These are phyloP conservation scores for Manis javanica DNA, from an alignment of 2,797 vertebrate species.

Conservation along the genomic window DNA sequence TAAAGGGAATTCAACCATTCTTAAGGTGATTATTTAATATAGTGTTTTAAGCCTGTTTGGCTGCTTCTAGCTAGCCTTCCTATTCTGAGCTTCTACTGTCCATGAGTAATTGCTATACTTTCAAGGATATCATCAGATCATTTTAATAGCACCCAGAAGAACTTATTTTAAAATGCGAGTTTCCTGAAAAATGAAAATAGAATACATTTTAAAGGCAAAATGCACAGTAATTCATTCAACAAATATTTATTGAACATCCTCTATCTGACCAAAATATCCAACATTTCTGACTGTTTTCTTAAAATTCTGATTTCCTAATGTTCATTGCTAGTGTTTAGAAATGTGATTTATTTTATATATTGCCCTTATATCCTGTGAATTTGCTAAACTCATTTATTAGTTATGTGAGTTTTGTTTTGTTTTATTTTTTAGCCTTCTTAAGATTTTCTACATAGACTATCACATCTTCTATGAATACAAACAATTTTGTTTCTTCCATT, in stretches of 20 bases:
- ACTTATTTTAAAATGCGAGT: not conserved
- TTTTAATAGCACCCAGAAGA: not conserved
- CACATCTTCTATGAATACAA: not conserved
- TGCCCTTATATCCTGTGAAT: not conserved
- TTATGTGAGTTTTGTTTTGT: not conserved
- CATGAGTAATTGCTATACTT: not conserved
- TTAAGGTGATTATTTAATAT: not conserved
- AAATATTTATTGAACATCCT: not conserved
- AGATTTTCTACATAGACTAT: not conserved
- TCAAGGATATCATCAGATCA: not conserved
- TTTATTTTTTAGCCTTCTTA: not conserved
- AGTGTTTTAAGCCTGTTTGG: not conserved
- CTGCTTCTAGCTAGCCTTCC: not conserved
- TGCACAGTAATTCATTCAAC: not conserved
- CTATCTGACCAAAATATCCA: not conserved
- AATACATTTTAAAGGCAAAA: constrained; percentile 3
- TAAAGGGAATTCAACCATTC: not conserved
- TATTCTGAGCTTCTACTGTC: not conserved
- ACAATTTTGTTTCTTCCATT: not conserved
- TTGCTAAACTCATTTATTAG: not conserved
- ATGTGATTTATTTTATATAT: constrained; percentile 5
- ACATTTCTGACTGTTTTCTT: not conserved
- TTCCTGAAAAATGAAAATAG: constrained; percentile 33
- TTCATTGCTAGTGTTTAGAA: not conserved
- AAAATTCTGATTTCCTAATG: not conserved